phyloP scores from a whole-genome alignment of 2,888 invertebrate species.

The Arctia plantaginis region DNA sequence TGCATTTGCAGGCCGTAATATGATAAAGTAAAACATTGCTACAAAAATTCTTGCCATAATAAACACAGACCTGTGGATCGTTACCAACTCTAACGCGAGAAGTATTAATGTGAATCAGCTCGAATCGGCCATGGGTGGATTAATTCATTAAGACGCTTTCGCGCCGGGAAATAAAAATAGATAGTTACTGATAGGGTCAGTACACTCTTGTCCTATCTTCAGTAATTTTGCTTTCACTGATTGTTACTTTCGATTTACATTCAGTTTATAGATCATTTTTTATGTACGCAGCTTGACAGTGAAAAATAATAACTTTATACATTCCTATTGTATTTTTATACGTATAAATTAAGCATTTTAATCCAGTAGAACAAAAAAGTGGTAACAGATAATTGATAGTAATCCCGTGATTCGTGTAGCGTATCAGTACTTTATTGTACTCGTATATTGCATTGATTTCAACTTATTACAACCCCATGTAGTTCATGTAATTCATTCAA shows the following conservation, averaged over 20 bases:
- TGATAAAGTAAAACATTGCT: slow-evolving; percentile 12
- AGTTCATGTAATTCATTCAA: neutral
- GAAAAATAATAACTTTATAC: slow-evolving; percentile 36
- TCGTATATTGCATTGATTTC: neutral
- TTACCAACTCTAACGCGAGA: slow-evolving; percentile 52
- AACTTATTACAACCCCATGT: neutral
- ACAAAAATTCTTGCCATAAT: slow-evolving; percentile 10
- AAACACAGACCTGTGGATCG: slow-evolving; percentile 9
- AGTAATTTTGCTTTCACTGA: slow-evolving; percentile 71
- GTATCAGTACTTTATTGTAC: neutral
- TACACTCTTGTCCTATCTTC: slow-evolving; percentile 65
- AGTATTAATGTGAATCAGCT: slow-evolving; percentile 65
- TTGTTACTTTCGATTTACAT: slow-evolving; percentile 56
- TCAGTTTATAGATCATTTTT: slow-evolving; percentile 50
- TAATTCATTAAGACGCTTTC: slow-evolving; percentile 76
- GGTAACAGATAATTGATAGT: neutral
- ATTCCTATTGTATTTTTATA: slow-evolving; percentile 20
- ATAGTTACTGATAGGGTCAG: slow-evolving; percentile 48
- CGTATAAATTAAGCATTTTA: neutral
- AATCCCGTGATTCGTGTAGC: neutral
- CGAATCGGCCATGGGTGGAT: slow-evolving; percentile 66
- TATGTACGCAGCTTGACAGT: slow-evolving; percentile 36
- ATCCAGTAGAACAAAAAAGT: neutral
- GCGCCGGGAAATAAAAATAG: slow-evolving; percentile 70
- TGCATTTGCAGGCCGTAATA: slow-evolving; percentile 6